Evolutionary conservation across 2,888 invertebrate species (phyloP).

Genomic region (Drosophila dives): DNA sequence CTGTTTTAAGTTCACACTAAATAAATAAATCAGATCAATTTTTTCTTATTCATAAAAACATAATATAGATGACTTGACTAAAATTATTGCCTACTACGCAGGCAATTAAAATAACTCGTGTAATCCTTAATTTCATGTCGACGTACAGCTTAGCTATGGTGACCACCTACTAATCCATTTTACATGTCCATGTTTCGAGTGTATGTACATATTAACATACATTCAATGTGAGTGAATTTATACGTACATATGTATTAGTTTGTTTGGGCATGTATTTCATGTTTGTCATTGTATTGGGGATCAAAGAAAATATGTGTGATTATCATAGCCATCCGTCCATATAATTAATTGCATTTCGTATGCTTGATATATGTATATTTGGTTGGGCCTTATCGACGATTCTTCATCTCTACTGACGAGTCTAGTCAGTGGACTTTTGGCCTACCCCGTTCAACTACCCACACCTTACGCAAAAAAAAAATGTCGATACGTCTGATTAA

Average conservation of each 20-base stretch:
- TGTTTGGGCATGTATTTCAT: conserved; percentile 5
- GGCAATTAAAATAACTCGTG: conserved; percentile 25
- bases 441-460: neutral
- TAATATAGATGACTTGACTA: neutral
- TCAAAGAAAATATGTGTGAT: conserved; percentile 10
- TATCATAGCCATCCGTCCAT: conserved; percentile 35
- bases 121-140: conserved; percentile 48
- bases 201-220: neutral
- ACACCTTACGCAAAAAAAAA: neutral
- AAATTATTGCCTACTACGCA: neutral
- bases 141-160: conserved; percentile 39
- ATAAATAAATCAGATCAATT: neutral
- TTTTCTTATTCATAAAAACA: neutral
- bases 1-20: neutral
- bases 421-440: conserved; percentile 6
- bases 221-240: conserved; percentile 1
- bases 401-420: conserved; percentile 1
- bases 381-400: conserved; percentile 4
- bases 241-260: conserved; percentile 7
- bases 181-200: conserved; percentile 31
- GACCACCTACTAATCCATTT: conserved; percentile 60
- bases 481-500: conserved; percentile 27
- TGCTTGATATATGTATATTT: conserved; percentile 38
- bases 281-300: conserved; percentile 23
- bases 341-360: conserved; percentile 53